Base-by-base conservation (phyloP, 2,888 invertebrate genomes). In the Sceliomorpha sp. region DNA sequence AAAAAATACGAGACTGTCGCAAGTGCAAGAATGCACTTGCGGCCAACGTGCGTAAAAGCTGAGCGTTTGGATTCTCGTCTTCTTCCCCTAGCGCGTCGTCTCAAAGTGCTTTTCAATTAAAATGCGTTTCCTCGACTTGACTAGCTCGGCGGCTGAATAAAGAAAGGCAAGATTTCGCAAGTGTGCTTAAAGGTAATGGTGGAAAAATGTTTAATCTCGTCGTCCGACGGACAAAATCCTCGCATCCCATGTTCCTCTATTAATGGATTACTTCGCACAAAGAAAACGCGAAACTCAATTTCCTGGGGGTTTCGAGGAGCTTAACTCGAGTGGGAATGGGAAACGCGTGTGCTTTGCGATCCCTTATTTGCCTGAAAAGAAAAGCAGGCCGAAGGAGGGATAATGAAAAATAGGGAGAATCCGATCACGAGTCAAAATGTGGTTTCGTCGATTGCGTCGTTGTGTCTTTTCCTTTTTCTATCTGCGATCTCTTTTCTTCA, bases 221-320 rank as follows among this genome's bases (percentile, higher is more conserved):
- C 4, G 29, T 10, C 8, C 29, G 29, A 29, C 5, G 2, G 20
- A 5, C 3, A 2, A 20, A 20, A 29, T 9, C 29, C 7, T 36
- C 44, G 48, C 48, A 67, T 59, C 55, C 60, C 55, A 36, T 67
- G 67, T 67, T 66, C 59, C 26, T 44, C 67, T 67, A 60, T 67
- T 67, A 67, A 67, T 60, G 67, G 67, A 59, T 67, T 67, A 60
- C 45, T 60, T 60, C n/a, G 27, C 40, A 62, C 60, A 67, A 67
- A 60, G 59, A 60, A 67, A 60, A 60, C 48, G 53, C 48, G 55
- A 67, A 60, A 60, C 53, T 60, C 60, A 59, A 58, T 56, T 58
- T 58, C 29, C 45, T 47, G 29, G 56, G 44, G 59, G 47, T 47
- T 58, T 20, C 36, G 31, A 39, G 45, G 40, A 59, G 66, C 53